Base-by-base conservation (phyloP, 2,113 vertebrate species). In the Dipodomys stephensi region DNA sequence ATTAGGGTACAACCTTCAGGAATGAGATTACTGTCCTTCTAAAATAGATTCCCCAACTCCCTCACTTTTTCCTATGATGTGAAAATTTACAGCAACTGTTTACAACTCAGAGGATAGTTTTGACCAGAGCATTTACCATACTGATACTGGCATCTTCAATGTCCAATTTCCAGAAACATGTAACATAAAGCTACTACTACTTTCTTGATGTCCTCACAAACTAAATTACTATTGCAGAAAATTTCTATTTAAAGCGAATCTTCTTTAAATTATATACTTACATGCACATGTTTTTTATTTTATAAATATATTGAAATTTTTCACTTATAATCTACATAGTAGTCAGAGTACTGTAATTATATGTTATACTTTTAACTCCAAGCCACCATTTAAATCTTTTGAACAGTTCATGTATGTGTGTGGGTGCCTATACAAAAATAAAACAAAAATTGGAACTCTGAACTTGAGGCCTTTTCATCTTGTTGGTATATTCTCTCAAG, bases 251-350 rank as follows among this genome's bases (percentile, higher is more conserved):
- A 94, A 87, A 86, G 77, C 81, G 57, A 57, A 22, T 3, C 12
- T 49, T 87, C 7, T 39, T 7, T n/a, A 84, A 83, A 87, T 91
- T 62, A 60, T 1, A 9, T 18, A 60, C 4, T 71, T 4, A 64
- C 5, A 32, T 46, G 4, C 60, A 32, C 78, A 16, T 7, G 4
- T 0, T n/a, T 78, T 15, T 11, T 35, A 32, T 8, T 65, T 91
- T 83, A 35, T 69, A 71, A 83, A 83, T 25, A 87, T 64, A 4
- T 88, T 93, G 9, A 83, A 92, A 96, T 67, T 49, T 11, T 30
- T 13, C 22, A 72, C 28, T 2, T 39, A 64, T 62, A 44, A 73
- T 10, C 35, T 94, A 57, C 15, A 18, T 57, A 57, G 15, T 57
- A 57, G 15, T 57, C 53, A 57, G 15, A 57, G 15, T 57, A 57